These are phyloP conservation scores for Acanthosoma haemorrhoidale DNA, from an alignment of 2,888 invertebrate genomes.

Conservation along the genomic window DNA sequence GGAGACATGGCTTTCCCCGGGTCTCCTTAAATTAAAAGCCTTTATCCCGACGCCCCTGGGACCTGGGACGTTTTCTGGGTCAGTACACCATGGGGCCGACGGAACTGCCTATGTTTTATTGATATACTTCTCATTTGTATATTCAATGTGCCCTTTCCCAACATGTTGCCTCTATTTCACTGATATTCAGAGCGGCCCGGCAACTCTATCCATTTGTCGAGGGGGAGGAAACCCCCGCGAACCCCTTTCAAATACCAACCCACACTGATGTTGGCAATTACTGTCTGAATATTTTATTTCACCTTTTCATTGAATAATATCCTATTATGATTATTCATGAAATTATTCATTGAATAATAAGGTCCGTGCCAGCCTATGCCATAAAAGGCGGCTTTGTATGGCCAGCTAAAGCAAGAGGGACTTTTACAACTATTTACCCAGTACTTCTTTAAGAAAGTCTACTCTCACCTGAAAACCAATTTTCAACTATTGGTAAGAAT, in stretches of 20 bases:
- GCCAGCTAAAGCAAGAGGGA: too few relatives aligned
- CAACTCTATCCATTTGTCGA: not conserved
- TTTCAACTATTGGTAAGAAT: too few relatives aligned
- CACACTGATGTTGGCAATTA: not conserved
- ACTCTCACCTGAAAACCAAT: too few relatives aligned
- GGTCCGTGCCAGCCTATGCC: too few relatives aligned
- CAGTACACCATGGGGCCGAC: not conserved
- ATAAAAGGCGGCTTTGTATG: too few relatives aligned
- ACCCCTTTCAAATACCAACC: not conserved
- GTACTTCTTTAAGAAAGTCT: too few relatives aligned
- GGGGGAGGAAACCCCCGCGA: not conserved
- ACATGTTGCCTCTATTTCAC: not conserved
- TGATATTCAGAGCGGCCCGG: not conserved
- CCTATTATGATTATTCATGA: too few relatives aligned
- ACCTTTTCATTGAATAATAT: not conserved
- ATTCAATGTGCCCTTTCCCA: constrained; percentile 10
- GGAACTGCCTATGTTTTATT: not conserved
- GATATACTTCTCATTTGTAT: constrained; percentile 8
- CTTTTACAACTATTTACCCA: too few relatives aligned
- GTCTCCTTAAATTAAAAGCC: not conserved
- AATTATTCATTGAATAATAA: too few relatives aligned
- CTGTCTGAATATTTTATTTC: not conserved
- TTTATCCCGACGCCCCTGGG: not conserved
- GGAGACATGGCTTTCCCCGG: constrained; percentile 8
- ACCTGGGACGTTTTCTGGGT: not conserved